Base-by-base conservation (phyloP, 1,140 invertebrate species). In the Neuroterus valhalla region DNA sequence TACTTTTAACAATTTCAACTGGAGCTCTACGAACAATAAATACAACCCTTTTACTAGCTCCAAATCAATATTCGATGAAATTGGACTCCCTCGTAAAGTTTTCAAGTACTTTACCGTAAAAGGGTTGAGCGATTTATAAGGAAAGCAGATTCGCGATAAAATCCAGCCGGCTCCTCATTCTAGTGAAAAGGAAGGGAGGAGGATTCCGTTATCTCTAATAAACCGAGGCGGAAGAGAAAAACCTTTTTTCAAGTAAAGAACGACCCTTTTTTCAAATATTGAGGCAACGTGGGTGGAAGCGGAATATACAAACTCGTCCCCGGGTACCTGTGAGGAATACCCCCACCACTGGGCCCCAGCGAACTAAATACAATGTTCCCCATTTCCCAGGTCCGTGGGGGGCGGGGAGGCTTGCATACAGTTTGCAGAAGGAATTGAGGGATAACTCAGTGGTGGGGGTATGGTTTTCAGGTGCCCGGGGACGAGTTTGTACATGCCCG, bases 191-290 rank as follows among this genome's bases (percentile, higher is more conserved):
- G 17, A 48, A n/a, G 23, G 3, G 52, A 62, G 26, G 26, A 62
- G 52, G 12, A 62, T 62, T 62, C 55, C 26, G 73, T 81, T 81
- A 81, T 79, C 74, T 79, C 74, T 78, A 79, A 81, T 72, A 45
- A 52, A 74, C 26, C 2, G 38, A 76, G 68, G 11, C 11, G 31
- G 72, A 77, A 70, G 66, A 69, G 23, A 44, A 74, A 70, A 14
- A 21, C 19, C 46, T 21, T 62, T 76, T 73, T 70, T 46, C 17
- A 62, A 50, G 15, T 23, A 62, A 12, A 26, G 11, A 26, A 26
- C 11, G 21, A 62, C 52, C 23, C 52, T 62, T 62, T 15, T 48
- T n/a, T 48, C 46, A 48, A 38, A 38, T 10, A 38, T 38, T 8
- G 31, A 38, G 5, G 62, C 46, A 72, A 69, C 15, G 50, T 75